Percentiles rank a stretch among this genome's conserved stretches.
phyloP scores from a whole-genome alignment of 2,113 vertebrate genomes.

The Tympanuchus pallidicinctus region DNA sequence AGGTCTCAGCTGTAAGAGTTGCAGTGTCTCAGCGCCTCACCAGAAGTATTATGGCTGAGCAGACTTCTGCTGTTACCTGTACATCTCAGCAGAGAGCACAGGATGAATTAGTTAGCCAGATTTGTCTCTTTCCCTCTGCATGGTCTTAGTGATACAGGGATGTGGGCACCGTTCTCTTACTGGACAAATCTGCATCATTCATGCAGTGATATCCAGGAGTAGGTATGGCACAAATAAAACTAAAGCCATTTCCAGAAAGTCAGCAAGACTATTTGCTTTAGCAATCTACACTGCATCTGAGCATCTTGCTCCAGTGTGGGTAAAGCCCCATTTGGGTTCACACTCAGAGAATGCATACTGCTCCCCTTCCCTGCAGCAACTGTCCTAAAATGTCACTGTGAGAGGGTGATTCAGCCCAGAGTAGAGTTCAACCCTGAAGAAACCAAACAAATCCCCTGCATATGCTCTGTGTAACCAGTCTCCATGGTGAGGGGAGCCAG shows the following conservation, averaged over 20 bases:
- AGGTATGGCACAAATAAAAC: neutral
- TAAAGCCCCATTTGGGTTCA: neutral
- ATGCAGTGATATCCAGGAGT: neutral
- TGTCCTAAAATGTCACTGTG: neutral
- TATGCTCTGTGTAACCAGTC: neutral
- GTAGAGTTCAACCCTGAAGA: neutral
- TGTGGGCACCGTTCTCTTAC: neutral
- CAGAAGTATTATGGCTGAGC: neutral
- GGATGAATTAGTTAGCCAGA: neutral
- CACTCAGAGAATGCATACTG: neutral
- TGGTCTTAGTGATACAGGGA: neutral
- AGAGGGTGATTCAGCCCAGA: neutral
- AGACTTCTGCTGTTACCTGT: neutral
- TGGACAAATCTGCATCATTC: neutral
- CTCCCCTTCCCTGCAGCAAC: neutral
- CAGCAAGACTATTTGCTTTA: neutral
- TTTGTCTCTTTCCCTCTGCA: neutral
- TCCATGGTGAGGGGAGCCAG: constrained; percentile 57
- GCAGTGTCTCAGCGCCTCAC: neutral
- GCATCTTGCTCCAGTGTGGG: neutral
- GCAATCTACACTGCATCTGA: neutral
- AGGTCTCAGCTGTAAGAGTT: neutral
- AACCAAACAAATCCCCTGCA: neutral
- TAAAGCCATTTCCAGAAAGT: neutral
- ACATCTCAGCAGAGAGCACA: neutral